Evolutionary conservation across 2,888 invertebrate species (phyloP).

Genomic region (Cheilosia vernalis): DNA sequence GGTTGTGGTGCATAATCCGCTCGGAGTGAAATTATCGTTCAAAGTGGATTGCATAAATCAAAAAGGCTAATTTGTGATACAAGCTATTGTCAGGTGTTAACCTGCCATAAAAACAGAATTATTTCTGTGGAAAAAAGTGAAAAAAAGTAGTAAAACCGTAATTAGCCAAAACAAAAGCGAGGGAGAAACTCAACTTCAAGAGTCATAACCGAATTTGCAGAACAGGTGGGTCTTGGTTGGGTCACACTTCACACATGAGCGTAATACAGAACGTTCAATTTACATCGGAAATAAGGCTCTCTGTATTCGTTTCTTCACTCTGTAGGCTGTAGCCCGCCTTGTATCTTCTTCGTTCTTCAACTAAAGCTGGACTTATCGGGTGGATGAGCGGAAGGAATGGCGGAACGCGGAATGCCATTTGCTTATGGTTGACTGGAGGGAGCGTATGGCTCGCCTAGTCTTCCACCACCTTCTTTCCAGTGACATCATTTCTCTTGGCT

Average conservation of each 20-base stretch:
- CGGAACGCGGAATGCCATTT: constrained; percentile 49
- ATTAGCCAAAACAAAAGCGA: constrained; percentile 45
- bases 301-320: not conserved
- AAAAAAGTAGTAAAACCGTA: constrained; percentile 28
- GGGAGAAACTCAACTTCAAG: constrained; percentile 61
- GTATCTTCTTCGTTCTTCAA: not conserved
- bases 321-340: not conserved
- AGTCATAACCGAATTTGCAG: constrained; percentile 13
- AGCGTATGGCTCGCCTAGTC: constrained; percentile 29
- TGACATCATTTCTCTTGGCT: constrained; percentile 68
- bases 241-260: constrained; percentile 30
- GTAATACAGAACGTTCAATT: constrained; percentile 24
- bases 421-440: constrained; percentile 47
- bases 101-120: not conserved
- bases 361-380: constrained; percentile 9
- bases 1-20: constrained; percentile 22
- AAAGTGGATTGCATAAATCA: constrained; percentile 60
- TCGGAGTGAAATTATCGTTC: constrained; percentile 33
- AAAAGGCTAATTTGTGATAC: constrained; percentile 61
- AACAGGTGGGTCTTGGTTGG: too few species aligned
- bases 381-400: constrained; percentile 24
- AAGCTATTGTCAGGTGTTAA: constrained; percentile 39
- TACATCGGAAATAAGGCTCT: constrained; percentile 4
- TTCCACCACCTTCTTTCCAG: constrained; percentile 63
- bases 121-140: constrained; percentile 1